Conservation (phyloP, 2,888 invertebrate genomes). For the Spicauda simplicius region DNA sequence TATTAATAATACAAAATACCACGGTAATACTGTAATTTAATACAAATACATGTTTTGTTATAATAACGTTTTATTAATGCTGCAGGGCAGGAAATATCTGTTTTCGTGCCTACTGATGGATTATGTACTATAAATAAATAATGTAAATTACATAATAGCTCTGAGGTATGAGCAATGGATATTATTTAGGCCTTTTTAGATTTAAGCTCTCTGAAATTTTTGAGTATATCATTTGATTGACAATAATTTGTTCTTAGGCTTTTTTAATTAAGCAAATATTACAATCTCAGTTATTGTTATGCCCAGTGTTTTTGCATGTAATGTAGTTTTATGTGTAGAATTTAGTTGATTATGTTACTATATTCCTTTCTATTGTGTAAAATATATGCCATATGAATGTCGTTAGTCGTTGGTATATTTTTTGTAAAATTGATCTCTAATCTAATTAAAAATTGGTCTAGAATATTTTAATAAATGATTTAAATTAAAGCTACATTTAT, state of each 20-base stretch:
- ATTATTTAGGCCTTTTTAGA: constrained; percentile 10
- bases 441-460: neutral
- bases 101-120: neutral
- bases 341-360: neutral
- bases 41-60: neutral
- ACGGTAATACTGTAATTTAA: too few species aligned
- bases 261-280: constrained; percentile 3
- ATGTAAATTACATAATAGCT: too few species aligned
- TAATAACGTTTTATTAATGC: neutral
- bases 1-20: too few species aligned
- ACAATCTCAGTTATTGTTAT: constrained; percentile 18
- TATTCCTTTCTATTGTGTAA: neutral
- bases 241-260: constrained; percentile 41
- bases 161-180: neutral
- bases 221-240: constrained; percentile 38
- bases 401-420: neutral
- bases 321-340: neutral
- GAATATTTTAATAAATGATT: neutral
- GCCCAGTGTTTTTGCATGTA: constrained; percentile 20
- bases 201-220: constrained; percentile 23
- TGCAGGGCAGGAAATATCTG: neutral
- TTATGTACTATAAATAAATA: too few species aligned
- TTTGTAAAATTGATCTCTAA: constrained; percentile 19
- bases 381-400: neutral
- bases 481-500: neutral